Evolutionary conservation across 2,888 invertebrate genomes (phyloP).

Genomic region (Vannuccia rotundouncinata): DNA sequence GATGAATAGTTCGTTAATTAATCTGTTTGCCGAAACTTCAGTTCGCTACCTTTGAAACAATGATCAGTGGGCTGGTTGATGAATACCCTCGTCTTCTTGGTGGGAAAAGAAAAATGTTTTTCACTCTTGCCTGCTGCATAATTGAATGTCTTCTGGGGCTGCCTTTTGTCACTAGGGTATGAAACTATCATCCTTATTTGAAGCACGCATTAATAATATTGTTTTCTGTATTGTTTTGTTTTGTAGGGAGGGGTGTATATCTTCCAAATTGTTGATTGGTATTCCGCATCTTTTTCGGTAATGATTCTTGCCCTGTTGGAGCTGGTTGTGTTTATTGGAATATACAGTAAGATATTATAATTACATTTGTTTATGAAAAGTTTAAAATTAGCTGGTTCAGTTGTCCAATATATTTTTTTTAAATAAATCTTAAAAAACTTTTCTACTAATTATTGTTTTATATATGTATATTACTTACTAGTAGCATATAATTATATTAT

Average conservation of each 20-base stretch:
- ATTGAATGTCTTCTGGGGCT: constrained; percentile 20
- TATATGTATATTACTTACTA: too few relatives aligned
- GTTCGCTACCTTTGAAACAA: constrained; percentile 44
- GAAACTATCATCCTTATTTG: too few relatives aligned
- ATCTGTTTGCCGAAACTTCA: constrained; percentile 35
- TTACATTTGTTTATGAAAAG: not conserved
- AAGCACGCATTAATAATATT: too few relatives aligned
- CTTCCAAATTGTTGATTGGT: constrained; percentile 56
- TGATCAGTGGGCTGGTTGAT: constrained; percentile 44
- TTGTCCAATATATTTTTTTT: too few relatives aligned
- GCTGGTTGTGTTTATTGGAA: constrained; percentile 51
- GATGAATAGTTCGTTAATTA: constrained; percentile 32
- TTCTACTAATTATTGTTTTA: too few relatives aligned
- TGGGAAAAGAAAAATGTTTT: constrained; percentile 9
- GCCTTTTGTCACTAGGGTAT: constrained; percentile 28
- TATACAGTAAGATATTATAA: constrained; percentile 50
- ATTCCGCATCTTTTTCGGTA: constrained; percentile 53
- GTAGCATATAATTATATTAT: too few relatives aligned
- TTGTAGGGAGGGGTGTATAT: constrained; percentile 58
- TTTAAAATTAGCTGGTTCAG: too few relatives aligned
- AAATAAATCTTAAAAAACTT: too few relatives aligned
- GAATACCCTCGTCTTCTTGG: constrained; percentile 42
- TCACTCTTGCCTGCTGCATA: not conserved
- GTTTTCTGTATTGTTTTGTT: too few relatives aligned
- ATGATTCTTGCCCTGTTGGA: constrained; percentile 54